phyloP scores from a whole-genome alignment of 2,888 invertebrate genomes.

The Rhorus exstirpatorius region DNA sequence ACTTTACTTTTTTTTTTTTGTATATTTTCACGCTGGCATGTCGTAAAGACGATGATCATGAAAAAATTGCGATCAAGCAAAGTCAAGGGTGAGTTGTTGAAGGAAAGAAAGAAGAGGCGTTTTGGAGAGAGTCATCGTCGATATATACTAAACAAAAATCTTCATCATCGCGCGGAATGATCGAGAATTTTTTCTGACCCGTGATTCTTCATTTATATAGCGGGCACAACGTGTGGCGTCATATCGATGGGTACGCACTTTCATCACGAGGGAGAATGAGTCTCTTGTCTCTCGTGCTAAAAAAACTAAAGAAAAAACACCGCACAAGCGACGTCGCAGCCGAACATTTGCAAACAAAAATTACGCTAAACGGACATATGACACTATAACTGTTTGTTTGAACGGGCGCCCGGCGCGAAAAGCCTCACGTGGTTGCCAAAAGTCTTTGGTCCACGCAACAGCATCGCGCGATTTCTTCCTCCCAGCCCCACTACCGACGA shows the following conservation, averaged over 20 bases:
- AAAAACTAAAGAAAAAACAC: too few species aligned
- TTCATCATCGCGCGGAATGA: too few species aligned
- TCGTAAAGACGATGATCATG: background rate
- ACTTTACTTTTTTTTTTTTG: background rate
- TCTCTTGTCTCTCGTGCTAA: too few species aligned
- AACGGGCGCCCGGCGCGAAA: slow-evolving; percentile 60
- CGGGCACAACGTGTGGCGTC: too few species aligned
- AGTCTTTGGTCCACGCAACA: slow-evolving; percentile 48
- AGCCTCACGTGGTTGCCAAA: slow-evolving; percentile 66
- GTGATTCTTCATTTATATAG: too few species aligned
- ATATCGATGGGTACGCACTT: too few species aligned
- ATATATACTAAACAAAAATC: too few species aligned
- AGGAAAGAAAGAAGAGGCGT: background rate
- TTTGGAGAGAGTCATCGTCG: background rate
- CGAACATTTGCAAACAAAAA: background rate
- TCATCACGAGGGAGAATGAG: too few species aligned
- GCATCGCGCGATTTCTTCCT: background rate
- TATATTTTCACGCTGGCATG: too few species aligned
- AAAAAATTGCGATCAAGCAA: background rate
- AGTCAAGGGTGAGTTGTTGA: background rate
- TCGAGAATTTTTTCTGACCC: too few species aligned
- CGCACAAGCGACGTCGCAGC: slow-evolving; percentile 13
- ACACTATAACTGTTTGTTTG: background rate
- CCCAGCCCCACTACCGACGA: background rate
- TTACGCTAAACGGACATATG: background rate